phyloP scores from a whole-genome alignment of 2,113 vertebrate genomes.

The Ellobius talpinus region DNA sequence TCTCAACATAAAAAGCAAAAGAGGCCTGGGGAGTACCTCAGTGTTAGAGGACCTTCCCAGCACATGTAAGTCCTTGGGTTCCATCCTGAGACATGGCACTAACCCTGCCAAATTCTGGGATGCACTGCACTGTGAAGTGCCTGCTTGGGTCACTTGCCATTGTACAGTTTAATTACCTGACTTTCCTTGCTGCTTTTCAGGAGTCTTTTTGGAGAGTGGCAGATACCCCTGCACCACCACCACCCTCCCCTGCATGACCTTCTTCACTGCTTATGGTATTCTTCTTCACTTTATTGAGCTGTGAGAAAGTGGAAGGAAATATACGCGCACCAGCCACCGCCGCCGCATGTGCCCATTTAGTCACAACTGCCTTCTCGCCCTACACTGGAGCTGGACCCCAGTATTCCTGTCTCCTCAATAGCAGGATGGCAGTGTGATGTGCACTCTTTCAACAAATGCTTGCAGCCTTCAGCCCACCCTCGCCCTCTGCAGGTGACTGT shows the following conservation, averaged over 20 bases:
- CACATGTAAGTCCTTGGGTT: not conserved
- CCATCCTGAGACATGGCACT: not conserved
- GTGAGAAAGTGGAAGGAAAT: not conserved
- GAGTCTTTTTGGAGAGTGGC: not conserved
- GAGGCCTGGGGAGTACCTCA: not conserved
- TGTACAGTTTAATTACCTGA: not conserved
- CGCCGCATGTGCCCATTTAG: not conserved
- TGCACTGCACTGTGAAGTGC: not conserved
- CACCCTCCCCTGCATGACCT: not conserved
- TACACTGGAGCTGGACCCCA: not conserved
- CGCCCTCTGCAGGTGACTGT: conserved; percentile 10
- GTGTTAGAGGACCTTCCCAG: not conserved
- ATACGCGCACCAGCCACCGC: not conserved
- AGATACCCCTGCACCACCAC: not conserved
- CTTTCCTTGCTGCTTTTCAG: not conserved
- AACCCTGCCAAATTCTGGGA: not conserved
- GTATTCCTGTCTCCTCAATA: not conserved
- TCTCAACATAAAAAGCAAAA: not conserved
- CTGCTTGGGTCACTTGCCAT: not conserved
- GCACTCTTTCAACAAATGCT: not conserved
- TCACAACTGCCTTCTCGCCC: not conserved
- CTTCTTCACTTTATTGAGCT: too few relatives aligned
- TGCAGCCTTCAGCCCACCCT: not conserved
- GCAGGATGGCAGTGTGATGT: not conserved
- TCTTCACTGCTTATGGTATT: not conserved